Evolutionary conservation across 2,888 invertebrate species (phyloP), one percentile per base, ranked within the genome.

Genomic region (Drosophila hamatofila): DNA sequence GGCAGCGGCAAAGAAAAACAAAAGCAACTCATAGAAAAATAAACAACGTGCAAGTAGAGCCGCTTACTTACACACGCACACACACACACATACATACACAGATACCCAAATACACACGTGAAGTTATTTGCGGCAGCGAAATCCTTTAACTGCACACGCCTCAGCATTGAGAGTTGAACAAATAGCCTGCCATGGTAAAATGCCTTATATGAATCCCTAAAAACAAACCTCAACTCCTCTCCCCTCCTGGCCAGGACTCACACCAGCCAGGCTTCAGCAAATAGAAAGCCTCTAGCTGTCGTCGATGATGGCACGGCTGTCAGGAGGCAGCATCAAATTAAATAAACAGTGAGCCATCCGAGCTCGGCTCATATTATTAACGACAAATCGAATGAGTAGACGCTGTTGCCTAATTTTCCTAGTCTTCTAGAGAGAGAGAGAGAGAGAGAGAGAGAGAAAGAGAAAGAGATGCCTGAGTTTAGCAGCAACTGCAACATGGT

Each of bases 111-210:
- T 27, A 49, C 23, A 73, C 56, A 74, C 81, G 78, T 76, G 67
- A 77, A 80, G 83, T 76, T 78, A 87, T 82, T 82, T 83, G 83
- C 87, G 71, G 61, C 66, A 58, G 51, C 73, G 59, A 91, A 90
- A 91, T 89, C 91, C 91, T 81, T 86, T 81, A 87, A 89, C 88
- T 85, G 91, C 90, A 83, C 79, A 78, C 62, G 79, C 85, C 76
- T 58, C 62, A 75, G 65, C 70, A 41, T 80, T 69, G 72, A 90
- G 88, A 80, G 86, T 83, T 86, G 75, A 59, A 82, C 86, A 90
- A 86, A 86, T 83, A 90, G 74, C 73, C 61, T 72, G 85, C 72
- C 57, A 63, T 64, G 75, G 51, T 71, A 67, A 75, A 87, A 71
- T 72, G 66, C 66, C 70, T 59, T 23, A 65, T 62, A 68, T 63